These are phyloP conservation scores for Apodemia duryi DNA, from an alignment of 2,888 invertebrate genomes.

Conservation along the genomic window DNA sequence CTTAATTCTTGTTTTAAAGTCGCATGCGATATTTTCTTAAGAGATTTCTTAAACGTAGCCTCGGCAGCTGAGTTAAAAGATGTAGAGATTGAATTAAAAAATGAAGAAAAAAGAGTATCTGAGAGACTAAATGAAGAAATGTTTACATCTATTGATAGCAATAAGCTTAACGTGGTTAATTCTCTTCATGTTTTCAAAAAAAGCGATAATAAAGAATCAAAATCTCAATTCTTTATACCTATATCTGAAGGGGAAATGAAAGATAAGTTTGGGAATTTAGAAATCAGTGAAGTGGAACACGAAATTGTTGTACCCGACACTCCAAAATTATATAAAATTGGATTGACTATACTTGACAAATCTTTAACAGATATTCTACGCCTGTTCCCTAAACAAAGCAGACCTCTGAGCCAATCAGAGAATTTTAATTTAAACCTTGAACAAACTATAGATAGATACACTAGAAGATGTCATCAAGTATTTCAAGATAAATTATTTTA, in stretches of 20 bases:
- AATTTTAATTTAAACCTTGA: slow-evolving; percentile 62
- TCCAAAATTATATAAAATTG: slow-evolving; percentile 52
- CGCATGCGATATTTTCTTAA: slow-evolving; percentile 68
- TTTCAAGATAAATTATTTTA: slow-evolving; percentile 73
- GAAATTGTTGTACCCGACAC: slow-evolving; percentile 59
- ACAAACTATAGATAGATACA: slow-evolving; percentile 69
- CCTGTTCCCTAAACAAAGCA: slow-evolving; percentile 66
- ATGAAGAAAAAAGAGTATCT: slow-evolving; percentile 48
- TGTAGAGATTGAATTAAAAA: slow-evolving; percentile 50
- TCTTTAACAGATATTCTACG: slow-evolving; percentile 57
- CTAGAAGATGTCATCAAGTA: slow-evolving; percentile 68
- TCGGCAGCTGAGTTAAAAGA: slow-evolving; percentile 59
- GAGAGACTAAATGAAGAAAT: slow-evolving; percentile 51
- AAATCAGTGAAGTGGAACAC: slow-evolving; percentile 57
- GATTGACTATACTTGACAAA: slow-evolving; percentile 55
- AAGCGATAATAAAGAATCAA: slow-evolving; percentile 63
- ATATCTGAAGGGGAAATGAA: slow-evolving; percentile 55
- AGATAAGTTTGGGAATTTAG: slow-evolving; percentile 60
- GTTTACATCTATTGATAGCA: slow-evolving; percentile 62
- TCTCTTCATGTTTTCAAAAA: slow-evolving; percentile 66
- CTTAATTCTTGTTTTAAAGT: slow-evolving; percentile 71
- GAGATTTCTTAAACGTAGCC: slow-evolving; percentile 53
- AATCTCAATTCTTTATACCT: slow-evolving; percentile 72
- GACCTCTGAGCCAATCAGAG: slow-evolving; percentile 72
- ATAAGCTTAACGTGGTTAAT: slow-evolving; percentile 62